Conservation (phyloP, 2,888 invertebrate genomes). For the Panzeria rudis region DNA sequence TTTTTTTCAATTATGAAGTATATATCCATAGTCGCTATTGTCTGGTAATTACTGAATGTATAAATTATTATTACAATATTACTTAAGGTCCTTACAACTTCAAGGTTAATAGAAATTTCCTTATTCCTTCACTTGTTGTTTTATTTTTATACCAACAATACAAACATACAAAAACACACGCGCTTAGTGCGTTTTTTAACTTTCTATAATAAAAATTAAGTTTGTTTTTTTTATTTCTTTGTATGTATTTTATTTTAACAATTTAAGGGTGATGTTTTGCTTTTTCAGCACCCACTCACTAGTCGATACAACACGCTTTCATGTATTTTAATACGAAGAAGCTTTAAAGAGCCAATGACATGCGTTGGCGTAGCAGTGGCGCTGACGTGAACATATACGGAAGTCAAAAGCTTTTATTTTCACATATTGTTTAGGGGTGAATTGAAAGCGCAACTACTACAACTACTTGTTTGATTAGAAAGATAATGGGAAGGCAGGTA, state of each 20-base stretch:
- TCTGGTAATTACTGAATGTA: not conserved
- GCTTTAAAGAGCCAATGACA: conserved; percentile 66
- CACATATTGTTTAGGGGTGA: not conserved
- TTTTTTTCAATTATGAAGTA: not conserved
- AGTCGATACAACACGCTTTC: not conserved
- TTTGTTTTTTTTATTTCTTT: not conserved
- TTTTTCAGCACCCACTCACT: not conserved
- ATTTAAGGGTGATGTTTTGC: conserved; percentile 55
- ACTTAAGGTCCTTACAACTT: conserved; percentile 53
- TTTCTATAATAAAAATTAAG: not conserved
- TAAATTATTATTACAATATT: conserved; percentile 25
- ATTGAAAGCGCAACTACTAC: not conserved
- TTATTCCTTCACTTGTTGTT: conserved; percentile 18
- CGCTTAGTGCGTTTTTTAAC: conserved; percentile 13
- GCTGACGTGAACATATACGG: conserved; percentile 30
- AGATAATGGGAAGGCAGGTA: not conserved
- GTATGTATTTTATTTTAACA: conserved; percentile 8
- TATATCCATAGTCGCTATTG: not conserved
- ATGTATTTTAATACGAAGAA: not conserved
- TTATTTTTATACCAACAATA: conserved; percentile 20
- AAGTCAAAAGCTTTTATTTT: conserved; percentile 57
- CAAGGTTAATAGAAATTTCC: conserved; percentile 62
- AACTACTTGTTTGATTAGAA: not conserved
- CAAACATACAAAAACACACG: not conserved
- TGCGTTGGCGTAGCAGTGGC: conserved; percentile 54